A percentile compares a stretch with the other conserved stretches of the same genome.
Evolutionary conservation across 2,113 vertebrate species (phyloP).

Genomic region (Lepus europaeus): DNA sequence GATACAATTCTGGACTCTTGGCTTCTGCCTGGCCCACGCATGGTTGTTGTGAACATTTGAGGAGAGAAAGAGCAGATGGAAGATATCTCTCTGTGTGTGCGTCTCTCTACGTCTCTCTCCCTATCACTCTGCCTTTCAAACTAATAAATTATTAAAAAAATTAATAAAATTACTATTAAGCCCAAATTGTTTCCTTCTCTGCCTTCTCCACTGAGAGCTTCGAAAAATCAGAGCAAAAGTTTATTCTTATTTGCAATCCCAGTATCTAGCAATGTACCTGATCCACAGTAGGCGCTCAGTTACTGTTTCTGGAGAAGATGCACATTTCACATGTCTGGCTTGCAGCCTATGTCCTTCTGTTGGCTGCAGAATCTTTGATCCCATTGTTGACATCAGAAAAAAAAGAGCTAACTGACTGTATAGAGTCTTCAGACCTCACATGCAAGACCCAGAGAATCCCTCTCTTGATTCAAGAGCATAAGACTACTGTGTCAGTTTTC

Average conservation of each 20-base stretch:
- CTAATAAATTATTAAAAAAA: too few relatives aligned
- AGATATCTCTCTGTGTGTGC: too few relatives aligned
- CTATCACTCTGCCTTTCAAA: too few relatives aligned
- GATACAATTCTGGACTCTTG: too few relatives aligned
- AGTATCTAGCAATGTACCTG: neutral
- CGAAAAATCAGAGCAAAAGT: neutral
- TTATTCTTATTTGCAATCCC: neutral
- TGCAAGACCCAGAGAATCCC: conserved; percentile 79
- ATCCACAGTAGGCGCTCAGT: neutral
- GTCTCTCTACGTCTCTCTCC: too few relatives aligned
- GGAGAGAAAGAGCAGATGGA: too few relatives aligned
- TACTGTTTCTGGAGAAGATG: neutral
- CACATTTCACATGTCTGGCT: conserved; percentile 21
- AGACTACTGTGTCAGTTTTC: conserved; percentile 65
- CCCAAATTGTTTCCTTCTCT: neutral
- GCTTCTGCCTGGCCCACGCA: too few relatives aligned
- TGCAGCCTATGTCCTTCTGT: neutral
- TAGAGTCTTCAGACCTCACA: conserved; percentile 51
- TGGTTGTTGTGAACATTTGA: too few relatives aligned
- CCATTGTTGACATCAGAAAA: conserved; percentile 70
- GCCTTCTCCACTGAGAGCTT: neutral
- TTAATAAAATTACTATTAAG: neutral
- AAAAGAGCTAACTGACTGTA: conserved; percentile 75
- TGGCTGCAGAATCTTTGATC: conserved; percentile 73
- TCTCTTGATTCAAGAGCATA: conserved; percentile 64